Base-by-base conservation (phyloP, 2,888 invertebrate species). In the Eupithecia centaureata region DNA sequence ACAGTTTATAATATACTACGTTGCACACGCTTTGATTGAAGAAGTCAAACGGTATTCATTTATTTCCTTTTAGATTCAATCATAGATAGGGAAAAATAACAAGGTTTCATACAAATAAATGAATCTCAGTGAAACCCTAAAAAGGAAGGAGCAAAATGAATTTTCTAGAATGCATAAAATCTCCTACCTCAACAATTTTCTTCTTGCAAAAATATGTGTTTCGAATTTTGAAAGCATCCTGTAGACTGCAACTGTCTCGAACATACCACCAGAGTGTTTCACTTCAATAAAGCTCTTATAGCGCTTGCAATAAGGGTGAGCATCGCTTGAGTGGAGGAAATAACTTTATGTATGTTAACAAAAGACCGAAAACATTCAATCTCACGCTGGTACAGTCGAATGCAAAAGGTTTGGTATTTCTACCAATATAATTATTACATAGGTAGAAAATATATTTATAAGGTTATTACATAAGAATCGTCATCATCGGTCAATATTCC, bases 201-300 rank as follows among this genome's bases (percentile, higher is more conserved):
- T 12, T 13, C 51, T 12, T 13, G 25, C 51, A 25, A 51, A 52
- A 52, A 52, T 27, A 25, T n/a, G n/a, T n/a, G n/a, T 52, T 52
- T 52, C 51, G 15, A 13, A 22, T 4, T 42, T 42, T 18, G 38
- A 18, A 42, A 42, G 51, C 51, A 27, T 52, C 7, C 51, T 13
- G 38, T 42, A 38, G 12, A 51, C 12, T 52, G 51, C 51, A 52
- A 52, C 51, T 52, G 51, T 27, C 51, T 52, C 25, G 25, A 52
- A 25, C 51, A 25, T 15, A 5, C 27, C 25, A 27, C 22, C 13
- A 25, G 13, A 52, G 13, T 5, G 15, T 25, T 25, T 25, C 51
- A 52, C 51, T 52, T 5, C 25, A 52, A 52, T 25, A 52, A 13
- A 1, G 1, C 5, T 5, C 51, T 27, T 52, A 27, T 3, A 52